Evolutionary conservation across 2,888 invertebrate species (phyloP), one percentile per base, ranked within the genome.

Genomic region (Trachelus stipa): DNA sequence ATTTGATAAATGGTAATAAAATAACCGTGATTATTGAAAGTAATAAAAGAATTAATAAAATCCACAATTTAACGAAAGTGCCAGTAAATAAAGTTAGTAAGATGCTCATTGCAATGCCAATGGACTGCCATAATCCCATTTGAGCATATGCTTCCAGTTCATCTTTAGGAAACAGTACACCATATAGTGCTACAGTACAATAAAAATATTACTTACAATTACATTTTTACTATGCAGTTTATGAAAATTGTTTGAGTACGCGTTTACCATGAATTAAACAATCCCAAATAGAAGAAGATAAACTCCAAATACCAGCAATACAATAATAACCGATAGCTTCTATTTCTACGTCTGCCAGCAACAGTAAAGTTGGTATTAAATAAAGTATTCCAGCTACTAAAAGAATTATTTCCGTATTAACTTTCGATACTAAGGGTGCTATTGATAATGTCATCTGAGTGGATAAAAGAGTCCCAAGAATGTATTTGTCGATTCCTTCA

Each of bases 121-220:
- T 9, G 12, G 31, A 9, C 12, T 34, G 23, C 71, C 71, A 71
- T 23, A 71, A 34, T 23, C 71, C 71, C 33, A 71, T 31, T 2
- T 71, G 71, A 34, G 33, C 71, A 23, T 33, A 71, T 15, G 71
- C 71, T 34, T 71, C 71, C 71, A 71, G 12, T 34, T 71, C 71
- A 1, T 71, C 31, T 15, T 71, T 34, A 71, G 71, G 71, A 15
- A 71, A 34, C 31, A 71, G 12, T 33, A 71, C 9, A 33, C 71
- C 71, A 23, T 71, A 34, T 31, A 15, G 12, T 33, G 34, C 71
- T 71, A 9, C 2, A 56, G 56, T 56, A 56, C 23, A 56, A 56
- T 56, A 56, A 56, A 56, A 23, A 23, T 23, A 56, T 56, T 56
- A 56, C 6, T 23, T 56, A 56, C 23, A 56, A 23, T 56, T 56